A percentile compares a stretch with the other conserved stretches of the same genome.
These are phyloP conservation scores for Xiphydria camelus DNA, from an alignment of 2,888 invertebrate species.

Conservation along the genomic window DNA sequence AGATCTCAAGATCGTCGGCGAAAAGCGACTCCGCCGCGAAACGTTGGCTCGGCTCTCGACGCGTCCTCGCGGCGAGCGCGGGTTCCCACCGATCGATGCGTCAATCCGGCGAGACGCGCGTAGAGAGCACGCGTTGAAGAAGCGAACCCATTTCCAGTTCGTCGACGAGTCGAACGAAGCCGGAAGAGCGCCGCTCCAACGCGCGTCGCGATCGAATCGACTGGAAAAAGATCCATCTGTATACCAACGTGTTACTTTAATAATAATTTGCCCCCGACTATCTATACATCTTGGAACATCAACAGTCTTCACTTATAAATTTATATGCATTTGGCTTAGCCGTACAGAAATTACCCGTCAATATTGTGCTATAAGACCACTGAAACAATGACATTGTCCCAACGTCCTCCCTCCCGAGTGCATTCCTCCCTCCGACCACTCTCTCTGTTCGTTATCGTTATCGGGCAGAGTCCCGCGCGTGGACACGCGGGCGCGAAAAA, in stretches of 20 bases:
- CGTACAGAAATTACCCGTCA: constrained; percentile 44
- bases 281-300: constrained; percentile 44
- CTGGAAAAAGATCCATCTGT: constrained; percentile 43
- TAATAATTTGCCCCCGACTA: constrained; percentile 26
- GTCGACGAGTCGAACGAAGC: too few species aligned
- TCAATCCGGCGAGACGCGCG: too few species aligned
- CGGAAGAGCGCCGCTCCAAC: too few species aligned
- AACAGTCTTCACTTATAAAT: constrained; percentile 41
- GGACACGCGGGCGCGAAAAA: constrained; percentile 14
- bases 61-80: too few species aligned
- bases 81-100: too few species aligned
- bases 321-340: constrained; percentile 19
- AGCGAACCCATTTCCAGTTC: too few species aligned
- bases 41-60: too few species aligned
- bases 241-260: constrained; percentile 20
- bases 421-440: constrained; percentile 3
- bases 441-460: constrained; percentile 16
- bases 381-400: constrained; percentile 30
- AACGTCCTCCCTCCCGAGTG: constrained; percentile 5
- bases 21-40: too few species aligned
- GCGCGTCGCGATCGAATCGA: constrained; percentile 43
- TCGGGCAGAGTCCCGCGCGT: constrained; percentile 13
- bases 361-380: constrained; percentile 41
- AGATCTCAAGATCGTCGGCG: too few species aligned
- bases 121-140: too few species aligned